Base-by-base conservation (phyloP, 23 tunicate species). In the Phallusia fumigata region DNA sequence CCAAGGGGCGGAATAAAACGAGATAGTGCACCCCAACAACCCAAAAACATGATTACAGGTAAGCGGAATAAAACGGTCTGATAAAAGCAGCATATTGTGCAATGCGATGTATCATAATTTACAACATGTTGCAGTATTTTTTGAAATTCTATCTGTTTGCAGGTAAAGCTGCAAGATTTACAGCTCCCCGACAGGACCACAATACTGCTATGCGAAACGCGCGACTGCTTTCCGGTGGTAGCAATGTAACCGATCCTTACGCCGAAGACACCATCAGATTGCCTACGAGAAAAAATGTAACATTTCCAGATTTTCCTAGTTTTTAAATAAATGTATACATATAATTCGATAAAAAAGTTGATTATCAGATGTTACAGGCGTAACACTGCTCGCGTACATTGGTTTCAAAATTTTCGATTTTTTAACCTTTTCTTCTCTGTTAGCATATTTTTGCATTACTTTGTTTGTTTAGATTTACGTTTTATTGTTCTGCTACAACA, bases 81-180 rank as follows among this genome's bases (percentile, higher is more conserved):
- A n/a, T n/a, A n/a, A n/a, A n/a, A n/a, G n/a, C n/a, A n/a, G n/a
- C n/a, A n/a, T n/a, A n/a, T n/a, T n/a, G n/a, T n/a, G n/a, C n/a
- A n/a, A n/a, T n/a, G n/a, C n/a, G n/a, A n/a, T n/a, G n/a, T n/a
- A n/a, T n/a, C n/a, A n/a, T n/a, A n/a, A n/a, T n/a, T n/a, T n/a
- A n/a, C n/a, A n/a, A n/a, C n/a, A n/a, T 24, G 69, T 58, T 16
- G 69, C 69, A 58, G 26, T 18, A 51, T 18, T 51, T 51, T 51
- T 51, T 51, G 15, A 51, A 18, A 51, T 51, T 15, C 58, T 51
- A 18, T 51, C 18, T 18, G 3, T 24, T 58, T 58, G 34, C 83
- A n/a, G 88, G 88, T 45, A 87, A 87, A 87, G 85, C 85, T 58
- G 78, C 82, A 0, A 36, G 91, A 22, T 87, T 87, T 82, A 40